Conservation (phyloP, 2,113 vertebrate genomes). For the Pelusios castaneus region DNA sequence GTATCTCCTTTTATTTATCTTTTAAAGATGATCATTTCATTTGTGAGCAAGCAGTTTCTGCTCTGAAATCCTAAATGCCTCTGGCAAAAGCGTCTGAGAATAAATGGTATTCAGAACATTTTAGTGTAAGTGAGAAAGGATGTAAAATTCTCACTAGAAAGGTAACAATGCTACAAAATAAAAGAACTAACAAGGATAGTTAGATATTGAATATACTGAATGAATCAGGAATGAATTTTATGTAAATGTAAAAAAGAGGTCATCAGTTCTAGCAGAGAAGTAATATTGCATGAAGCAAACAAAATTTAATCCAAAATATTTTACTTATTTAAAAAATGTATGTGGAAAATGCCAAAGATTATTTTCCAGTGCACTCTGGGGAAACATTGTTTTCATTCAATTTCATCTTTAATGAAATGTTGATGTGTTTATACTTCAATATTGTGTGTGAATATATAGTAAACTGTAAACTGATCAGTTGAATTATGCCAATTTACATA, state of each 20-base stretch:
- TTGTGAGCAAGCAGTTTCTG: slow-evolving; percentile 28
- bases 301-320: slow-evolving; percentile 1
- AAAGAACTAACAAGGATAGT: slow-evolving; percentile 18
- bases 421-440: neutral
- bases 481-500: neutral
- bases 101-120: slow-evolving; percentile 19
- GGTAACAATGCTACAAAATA: neutral
- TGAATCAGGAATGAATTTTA: neutral
- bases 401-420: neutral
- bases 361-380: neutral
- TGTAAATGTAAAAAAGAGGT: neutral
- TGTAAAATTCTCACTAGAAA: neutral
- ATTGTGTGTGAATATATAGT: neutral
- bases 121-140: slow-evolving; percentile 24
- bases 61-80: slow-evolving; percentile 31
- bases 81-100: slow-evolving; percentile 29
- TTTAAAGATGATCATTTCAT: slow-evolving; percentile 45
- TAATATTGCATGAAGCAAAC: neutral
- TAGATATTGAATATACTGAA: slow-evolving; percentile 14
- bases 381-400: neutral
- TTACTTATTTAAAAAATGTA: slow-evolving; percentile 29
- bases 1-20: slow-evolving; percentile 1
- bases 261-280: neutral
- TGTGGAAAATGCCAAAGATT: neutral
- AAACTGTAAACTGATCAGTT: neutral